These are phyloP conservation scores for Rachycentron canadum DNA, from an alignment of 2,797 vertebrate genomes.

Conservation along the genomic window DNA sequence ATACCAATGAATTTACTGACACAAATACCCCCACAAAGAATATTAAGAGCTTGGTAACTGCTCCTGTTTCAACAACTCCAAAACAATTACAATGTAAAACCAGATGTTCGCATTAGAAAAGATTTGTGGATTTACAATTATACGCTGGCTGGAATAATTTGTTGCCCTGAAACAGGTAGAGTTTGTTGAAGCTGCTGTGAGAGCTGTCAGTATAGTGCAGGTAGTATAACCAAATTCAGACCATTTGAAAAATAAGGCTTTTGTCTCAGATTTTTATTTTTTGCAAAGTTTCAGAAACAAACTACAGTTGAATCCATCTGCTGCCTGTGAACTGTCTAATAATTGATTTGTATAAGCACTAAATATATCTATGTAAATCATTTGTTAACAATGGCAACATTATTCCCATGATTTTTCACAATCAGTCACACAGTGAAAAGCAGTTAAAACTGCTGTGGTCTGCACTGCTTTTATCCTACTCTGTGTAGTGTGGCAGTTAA, in stretches of 20 bases:
- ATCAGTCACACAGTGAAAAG: background rate
- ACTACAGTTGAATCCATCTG: background rate
- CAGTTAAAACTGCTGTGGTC: background rate
- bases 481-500: background rate
- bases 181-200: background rate
- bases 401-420: background rate
- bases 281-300: background rate
- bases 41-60: too few relatives aligned
- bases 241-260: background rate
- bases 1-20: too few relatives aligned
- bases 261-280: background rate
- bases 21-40: too few relatives aligned
- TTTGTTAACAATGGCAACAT: background rate
- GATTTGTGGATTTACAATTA: conserved; percentile 2
- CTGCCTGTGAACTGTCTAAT: background rate
- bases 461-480: background rate
- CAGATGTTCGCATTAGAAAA: too few relatives aligned
- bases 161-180: conserved; percentile 16
- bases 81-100: too few relatives aligned
- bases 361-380: background rate
- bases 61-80: too few relatives aligned
- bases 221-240: background rate
- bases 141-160: conserved; percentile 43
- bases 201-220: background rate
- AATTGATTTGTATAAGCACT: background rate